Conservation (phyloP, 2,113 vertebrate species). For the Malurus elegans region DNA sequence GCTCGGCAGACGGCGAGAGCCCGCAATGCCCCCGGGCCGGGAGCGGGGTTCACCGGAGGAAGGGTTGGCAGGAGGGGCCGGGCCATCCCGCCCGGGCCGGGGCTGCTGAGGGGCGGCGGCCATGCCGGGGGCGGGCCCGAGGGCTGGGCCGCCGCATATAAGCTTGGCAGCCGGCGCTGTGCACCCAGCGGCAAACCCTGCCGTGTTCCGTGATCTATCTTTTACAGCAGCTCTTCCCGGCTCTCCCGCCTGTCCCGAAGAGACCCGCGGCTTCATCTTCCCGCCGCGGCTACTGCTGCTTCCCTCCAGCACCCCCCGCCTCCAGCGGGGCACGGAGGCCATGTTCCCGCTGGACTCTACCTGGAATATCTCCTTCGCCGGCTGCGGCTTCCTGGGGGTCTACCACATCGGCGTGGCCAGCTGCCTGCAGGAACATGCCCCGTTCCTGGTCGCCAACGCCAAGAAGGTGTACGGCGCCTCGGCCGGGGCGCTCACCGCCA, state of each 20-base stretch:
- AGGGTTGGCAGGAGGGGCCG: not conserved
- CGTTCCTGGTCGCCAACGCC: conserved; percentile 90
- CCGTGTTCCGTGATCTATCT: fast-evolving
- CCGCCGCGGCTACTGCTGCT: not conserved
- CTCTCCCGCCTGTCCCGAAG: not conserved
- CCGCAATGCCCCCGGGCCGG: not conserved
- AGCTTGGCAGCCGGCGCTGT: fast-evolving
- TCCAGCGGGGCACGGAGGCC: not conserved
- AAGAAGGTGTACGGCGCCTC: conserved; percentile 91
- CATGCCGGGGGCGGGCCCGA: not conserved
- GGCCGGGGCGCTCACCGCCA: conserved; percentile 90
- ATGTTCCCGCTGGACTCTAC: conserved; percentile 89
- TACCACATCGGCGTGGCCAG: conserved; percentile 96
- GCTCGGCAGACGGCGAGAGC: fast-evolving
- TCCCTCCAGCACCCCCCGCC: not conserved
- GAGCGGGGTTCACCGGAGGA: not conserved
- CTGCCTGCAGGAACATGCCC: conserved; percentile 89
- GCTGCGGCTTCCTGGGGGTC: conserved; percentile 94
- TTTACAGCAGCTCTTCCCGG: fast-evolving
- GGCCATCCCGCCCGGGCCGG: not conserved
- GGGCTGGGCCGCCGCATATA: not conserved
- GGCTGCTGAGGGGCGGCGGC: not conserved
- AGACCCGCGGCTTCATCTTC: not conserved
- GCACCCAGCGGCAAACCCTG: fast-evolving
- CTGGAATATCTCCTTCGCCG: conserved; percentile 97